phyloP scores from a whole-genome alignment of 2,113 vertebrate species.

The Epinephelus cyanopodus region DNA sequence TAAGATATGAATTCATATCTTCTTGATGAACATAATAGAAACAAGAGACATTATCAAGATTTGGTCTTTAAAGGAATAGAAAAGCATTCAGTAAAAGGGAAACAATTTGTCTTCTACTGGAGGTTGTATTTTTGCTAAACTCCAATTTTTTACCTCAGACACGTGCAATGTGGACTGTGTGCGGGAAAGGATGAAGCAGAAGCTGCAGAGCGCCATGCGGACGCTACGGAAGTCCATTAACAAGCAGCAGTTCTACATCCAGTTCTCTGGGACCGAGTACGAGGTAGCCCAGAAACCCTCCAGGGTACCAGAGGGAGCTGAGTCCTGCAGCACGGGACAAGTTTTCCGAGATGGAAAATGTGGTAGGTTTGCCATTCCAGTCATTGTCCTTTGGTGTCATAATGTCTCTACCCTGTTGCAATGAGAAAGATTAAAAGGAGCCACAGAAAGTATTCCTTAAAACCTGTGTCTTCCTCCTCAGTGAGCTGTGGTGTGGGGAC shows the following conservation, averaged over 20 bases:
- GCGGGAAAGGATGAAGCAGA: constrained; percentile 91
- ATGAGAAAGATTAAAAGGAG: neutral
- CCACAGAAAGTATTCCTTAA: neutral
- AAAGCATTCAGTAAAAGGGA: neutral
- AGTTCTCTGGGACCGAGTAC: constrained; percentile 94
- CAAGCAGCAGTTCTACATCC: constrained; percentile 96
- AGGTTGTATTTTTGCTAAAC: neutral
- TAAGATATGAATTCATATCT: no score
- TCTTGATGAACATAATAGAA: neutral
- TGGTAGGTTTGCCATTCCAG: constrained; percentile 79
- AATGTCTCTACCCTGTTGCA: neutral
- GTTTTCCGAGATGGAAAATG: constrained; percentile 90
- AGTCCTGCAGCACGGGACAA: constrained; percentile 90
- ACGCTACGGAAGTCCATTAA: constrained; percentile 94
- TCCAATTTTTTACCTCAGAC: constrained; percentile 80
- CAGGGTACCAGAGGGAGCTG: constrained; percentile 83
- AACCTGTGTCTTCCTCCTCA: constrained; percentile 71
- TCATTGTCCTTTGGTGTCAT: neutral
- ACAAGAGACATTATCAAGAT: no score
- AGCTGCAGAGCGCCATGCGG: constrained; percentile 92
- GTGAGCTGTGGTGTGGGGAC: constrained; percentile 91
- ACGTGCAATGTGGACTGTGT: constrained; percentile 91
- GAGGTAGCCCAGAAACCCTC: constrained; percentile 92
- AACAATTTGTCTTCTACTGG: neutral
- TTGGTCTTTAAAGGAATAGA: no score